Evolutionary conservation across 1,140 invertebrate species (phyloP), one percentile per base, ranked within the genome.

Genomic region (Drosophila saltans): DNA sequence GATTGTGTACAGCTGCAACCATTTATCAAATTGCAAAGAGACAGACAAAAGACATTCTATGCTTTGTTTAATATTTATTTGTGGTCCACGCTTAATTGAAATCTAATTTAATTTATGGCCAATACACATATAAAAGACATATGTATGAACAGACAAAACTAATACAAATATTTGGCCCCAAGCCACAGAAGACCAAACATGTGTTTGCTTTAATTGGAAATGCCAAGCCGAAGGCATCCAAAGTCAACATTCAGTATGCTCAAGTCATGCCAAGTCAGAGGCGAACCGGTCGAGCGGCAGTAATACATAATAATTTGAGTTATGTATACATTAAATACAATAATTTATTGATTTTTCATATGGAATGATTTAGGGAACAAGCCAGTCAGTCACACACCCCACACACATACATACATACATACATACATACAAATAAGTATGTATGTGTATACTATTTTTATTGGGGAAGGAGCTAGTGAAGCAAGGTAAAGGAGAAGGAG

Each of bases 341-440:
- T 85, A 85, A 85, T 81, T 79, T 86, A 85, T 88, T 86, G 82
- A 85, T 85, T 85, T 85, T 85, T 66, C 80, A 78, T 81, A 78
- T 55, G 56, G 65, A 58, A 52, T 52, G 45, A 24, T 52, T 52
- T 26, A 9, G 21, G 45, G 45, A 21, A 52, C 16, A 7, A 48
- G 16, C 45, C 41, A 16, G 21, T 6, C 16, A 6, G 33, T 5
- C 55, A 58, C 58, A 71, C 60, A 70, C 71, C 61, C 39, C 33
- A 6, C 52, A 69, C 59, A 45, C 48, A 74, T 39, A 67, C 56
- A 61, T 59, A 69, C 69, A 69, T 63, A 45, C 48, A 74, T 39
- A 67, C 56, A 61, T 59, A 69, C 69, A 69, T 8, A 21, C 1
- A 8, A 33, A 5, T 48, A 66, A 59, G 39, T 56, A 74, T 41